phyloP scores from a whole-genome alignment of 2,888 invertebrate species.

The Caenorhabditis plicata region DNA sequence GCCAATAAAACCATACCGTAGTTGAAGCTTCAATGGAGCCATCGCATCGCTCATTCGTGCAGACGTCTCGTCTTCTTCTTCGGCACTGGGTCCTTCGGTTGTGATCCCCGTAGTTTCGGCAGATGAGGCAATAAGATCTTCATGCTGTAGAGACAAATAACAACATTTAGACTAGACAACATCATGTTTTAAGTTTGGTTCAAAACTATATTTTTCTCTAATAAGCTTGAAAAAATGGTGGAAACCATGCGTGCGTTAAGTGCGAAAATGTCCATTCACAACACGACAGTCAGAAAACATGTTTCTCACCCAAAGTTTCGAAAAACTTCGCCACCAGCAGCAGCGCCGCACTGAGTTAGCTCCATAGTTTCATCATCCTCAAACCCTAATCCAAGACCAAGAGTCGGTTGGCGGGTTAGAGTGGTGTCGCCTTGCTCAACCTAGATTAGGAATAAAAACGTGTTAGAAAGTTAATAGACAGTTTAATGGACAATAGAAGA shows the following conservation, averaged over 20 bases:
- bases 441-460: too few relatives aligned
- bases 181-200: too few relatives aligned
- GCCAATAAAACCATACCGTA: slow-evolving; percentile 36
- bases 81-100: slow-evolving; percentile 16
- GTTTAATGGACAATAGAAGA: slow-evolving; percentile 1
- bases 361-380: slow-evolving; percentile 43
- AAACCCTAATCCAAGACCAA: too few relatives aligned
- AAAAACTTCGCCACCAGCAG: slow-evolving; percentile 46
- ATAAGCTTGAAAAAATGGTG: too few relatives aligned
- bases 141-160: slow-evolving; percentile 37
- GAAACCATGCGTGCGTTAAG: too few relatives aligned
- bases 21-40: slow-evolving; percentile 45
- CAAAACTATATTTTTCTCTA: too few relatives aligned
- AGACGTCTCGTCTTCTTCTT: slow-evolving; percentile 25
- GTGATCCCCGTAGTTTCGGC: slow-evolving; percentile 24
- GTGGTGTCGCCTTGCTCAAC: too few relatives aligned
- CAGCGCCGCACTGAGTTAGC: slow-evolving; percentile 31
- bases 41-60: slow-evolving; percentile 30
- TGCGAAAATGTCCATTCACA: too few relatives aligned
- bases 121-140: slow-evolving; percentile 43
- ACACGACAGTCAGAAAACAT: too few relatives aligned
- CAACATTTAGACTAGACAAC: too few relatives aligned
- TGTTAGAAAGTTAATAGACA: slow-evolving; percentile 6
- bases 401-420: too few relatives aligned
- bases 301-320: slow-evolving; percentile 52